Evolutionary conservation across 2,797 vertebrate genomes (phyloP), one percentile per base, ranked within the genome.

Genomic region (Xenopus petersii): DNA sequence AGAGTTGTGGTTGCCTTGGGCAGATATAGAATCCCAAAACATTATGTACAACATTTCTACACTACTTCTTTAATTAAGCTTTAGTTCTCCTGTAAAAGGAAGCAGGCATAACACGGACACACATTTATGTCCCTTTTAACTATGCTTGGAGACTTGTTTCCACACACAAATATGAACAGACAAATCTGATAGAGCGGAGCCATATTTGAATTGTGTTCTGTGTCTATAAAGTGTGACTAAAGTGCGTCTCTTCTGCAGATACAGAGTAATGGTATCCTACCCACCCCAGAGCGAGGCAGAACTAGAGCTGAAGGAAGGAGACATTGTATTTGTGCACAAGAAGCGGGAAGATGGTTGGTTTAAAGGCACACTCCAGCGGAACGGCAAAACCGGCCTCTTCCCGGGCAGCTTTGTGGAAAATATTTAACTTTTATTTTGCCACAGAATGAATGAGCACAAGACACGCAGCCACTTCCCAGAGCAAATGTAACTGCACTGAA

Each of bases 311-410:
- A 99, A 98, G 86, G 98, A 99, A 88, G 98, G 98, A 13, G 97
- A 99, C 86, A 93, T 98, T 65, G 98, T 99, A 83, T 99, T 99
- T 56, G 97, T 99, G 36, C 97, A 99, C 91, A 95, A 95, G 84
- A 99, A 99, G 77, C 87, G 96, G 2, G 98, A 98, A 80, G 98
- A 99, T 24, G 98, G 98, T 87, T 99, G 98, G 98, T 99, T 98
- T 88, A 99, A 99, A 92, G 98, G 98, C 83, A 99, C 98, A 0
- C 91, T 99, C 74, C 98, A 99, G 79, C 93, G 95, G 36, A 99
- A 98, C 55, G 98, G 97, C 81, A 93, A 96, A 85, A 99, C 98
- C 0, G 98, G 97, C 46, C 93, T 99, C 77, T 99, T 99, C 83
- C 98, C 98, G 0, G 98, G 97, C 83, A 99, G 97, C 93, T 99